Percentiles rank a stretch among this genome's conserved stretches.
phyloP scores from a whole-genome alignment of 2,888 invertebrate genomes.

The Drosophila mettleri region DNA sequence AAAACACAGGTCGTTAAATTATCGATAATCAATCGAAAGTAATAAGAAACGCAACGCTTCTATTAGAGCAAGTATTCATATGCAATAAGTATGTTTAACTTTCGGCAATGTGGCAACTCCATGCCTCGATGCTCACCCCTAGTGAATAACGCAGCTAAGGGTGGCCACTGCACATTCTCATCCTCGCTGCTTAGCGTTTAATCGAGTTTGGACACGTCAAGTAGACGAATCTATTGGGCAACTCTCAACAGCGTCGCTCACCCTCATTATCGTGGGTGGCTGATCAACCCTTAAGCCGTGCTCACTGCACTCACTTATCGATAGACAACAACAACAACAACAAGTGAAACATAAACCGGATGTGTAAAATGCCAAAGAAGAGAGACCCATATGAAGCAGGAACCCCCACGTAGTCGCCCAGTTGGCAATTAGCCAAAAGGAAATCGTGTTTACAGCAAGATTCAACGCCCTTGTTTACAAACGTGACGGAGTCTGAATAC shows the following conservation, averaged over 20 bases:
- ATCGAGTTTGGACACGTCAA: conserved; percentile 55
- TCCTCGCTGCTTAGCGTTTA: conserved; percentile 28
- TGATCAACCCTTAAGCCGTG: conserved; percentile 43
- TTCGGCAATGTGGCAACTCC: conserved; percentile 29
- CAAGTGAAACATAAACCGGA: conserved; percentile 18
- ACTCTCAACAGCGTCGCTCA: conserved; percentile 15
- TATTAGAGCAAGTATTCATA: background rate
- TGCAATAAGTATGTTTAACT: background rate
- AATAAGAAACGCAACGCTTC: background rate
- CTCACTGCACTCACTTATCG: conserved; percentile 45
- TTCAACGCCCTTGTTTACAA: conserved; percentile 26
- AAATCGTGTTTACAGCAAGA: conserved; percentile 30
- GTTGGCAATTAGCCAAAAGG: conserved; percentile 44
- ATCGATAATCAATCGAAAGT: background rate
- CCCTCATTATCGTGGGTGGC: conserved; percentile 10
- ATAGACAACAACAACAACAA: conserved; percentile 40
- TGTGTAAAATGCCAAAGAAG: background rate
- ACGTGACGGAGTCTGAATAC: background rate
- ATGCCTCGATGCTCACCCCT: conserved; percentile 20
- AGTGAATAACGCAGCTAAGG: conserved; percentile 2
- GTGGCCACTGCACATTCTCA: conserved; percentile 27
- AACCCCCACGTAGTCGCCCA: conserved; percentile 10
- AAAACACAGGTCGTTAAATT: background rate
- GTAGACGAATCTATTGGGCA: conserved; percentile 29
- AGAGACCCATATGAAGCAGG: background rate